phyloP scores from a whole-genome alignment of 2,888 invertebrate species.

The Ephialtes manifestator region DNA sequence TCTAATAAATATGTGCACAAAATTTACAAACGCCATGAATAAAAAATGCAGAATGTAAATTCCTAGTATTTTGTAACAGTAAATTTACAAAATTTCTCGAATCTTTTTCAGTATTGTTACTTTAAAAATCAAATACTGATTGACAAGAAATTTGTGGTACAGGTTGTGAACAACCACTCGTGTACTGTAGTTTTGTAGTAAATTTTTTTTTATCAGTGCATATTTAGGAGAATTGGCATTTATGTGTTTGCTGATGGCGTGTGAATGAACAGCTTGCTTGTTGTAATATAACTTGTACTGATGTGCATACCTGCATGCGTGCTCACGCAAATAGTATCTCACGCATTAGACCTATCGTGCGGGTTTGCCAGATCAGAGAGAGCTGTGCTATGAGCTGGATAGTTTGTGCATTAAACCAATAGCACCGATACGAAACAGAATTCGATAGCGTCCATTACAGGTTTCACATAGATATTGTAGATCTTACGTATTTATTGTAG shows the following conservation, averaged over 20 bases:
- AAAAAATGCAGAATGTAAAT: too few species aligned
- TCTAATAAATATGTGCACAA: too few species aligned
- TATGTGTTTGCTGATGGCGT: constrained; percentile 7
- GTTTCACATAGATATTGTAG: neutral
- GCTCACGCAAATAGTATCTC: neutral
- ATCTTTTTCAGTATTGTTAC: too few species aligned
- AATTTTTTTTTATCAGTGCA: too few species aligned
- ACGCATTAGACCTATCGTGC: neutral
- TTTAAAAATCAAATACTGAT: too few species aligned
- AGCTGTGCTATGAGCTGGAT: neutral
- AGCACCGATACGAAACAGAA: constrained; percentile 4
- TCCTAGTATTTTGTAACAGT: too few species aligned
- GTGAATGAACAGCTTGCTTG: constrained; percentile 1
- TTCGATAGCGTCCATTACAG: constrained; percentile 1
- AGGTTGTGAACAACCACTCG: too few species aligned
- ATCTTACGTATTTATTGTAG: neutral
- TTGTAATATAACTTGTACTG: neutral
- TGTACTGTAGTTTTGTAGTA: too few species aligned
- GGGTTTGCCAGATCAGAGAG: neutral
- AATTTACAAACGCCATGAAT: too few species aligned
- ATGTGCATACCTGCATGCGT: neutral
- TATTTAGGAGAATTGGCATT: neutral
- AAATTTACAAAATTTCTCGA: too few species aligned
- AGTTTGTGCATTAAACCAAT: constrained; percentile 1
- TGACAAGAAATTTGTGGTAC: too few species aligned